Percentiles rank a stretch among this genome's conserved stretches.
These are phyloP conservation scores for Paracanthobrama guichenoti DNA, from an alignment of 2,113 vertebrate genomes.

Conservation along the genomic window DNA sequence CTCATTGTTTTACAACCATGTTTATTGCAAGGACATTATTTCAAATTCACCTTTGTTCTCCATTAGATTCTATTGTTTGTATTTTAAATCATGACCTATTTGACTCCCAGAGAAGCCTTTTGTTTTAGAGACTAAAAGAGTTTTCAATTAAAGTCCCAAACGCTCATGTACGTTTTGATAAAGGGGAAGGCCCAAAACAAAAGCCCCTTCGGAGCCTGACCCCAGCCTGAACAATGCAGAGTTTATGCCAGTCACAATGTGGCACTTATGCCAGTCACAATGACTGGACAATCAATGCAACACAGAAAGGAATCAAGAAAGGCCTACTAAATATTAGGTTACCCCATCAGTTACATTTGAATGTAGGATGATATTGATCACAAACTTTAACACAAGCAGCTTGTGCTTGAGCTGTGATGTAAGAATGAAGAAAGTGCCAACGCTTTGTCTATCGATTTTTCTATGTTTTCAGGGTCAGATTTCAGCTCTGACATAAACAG, in stretches of 20 bases:
- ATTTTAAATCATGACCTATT: background rate
- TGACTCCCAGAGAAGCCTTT: background rate
- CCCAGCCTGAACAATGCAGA: constrained; percentile 74
- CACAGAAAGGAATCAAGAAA: constrained; percentile 6
- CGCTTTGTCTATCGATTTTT: background rate
- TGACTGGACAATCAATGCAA: constrained; percentile 60
- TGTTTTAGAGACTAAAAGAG: constrained; percentile 1
- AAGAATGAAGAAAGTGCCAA: background rate
- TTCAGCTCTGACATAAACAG: constrained; percentile 7
- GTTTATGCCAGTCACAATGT: constrained; percentile 72
- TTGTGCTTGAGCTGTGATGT: background rate
- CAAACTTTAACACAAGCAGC: background rate
- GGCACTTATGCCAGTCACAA: constrained; percentile 66
- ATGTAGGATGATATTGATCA: background rate
- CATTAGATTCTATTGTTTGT: background rate
- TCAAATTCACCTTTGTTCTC: background rate
- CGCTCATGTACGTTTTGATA: constrained; percentile 12
- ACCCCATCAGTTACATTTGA: background rate
- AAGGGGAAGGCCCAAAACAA: constrained; percentile 72
- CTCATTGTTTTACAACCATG: background rate
- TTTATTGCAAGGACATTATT: background rate
- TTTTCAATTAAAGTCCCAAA: constrained; percentile 4
- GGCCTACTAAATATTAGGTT: background rate
- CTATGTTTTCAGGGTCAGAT: constrained; percentile 26
- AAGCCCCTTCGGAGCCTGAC: constrained; percentile 75